Evolutionary conservation across 2,888 invertebrate genomes (phyloP).

Genomic region (Campaea margaritaria): DNA sequence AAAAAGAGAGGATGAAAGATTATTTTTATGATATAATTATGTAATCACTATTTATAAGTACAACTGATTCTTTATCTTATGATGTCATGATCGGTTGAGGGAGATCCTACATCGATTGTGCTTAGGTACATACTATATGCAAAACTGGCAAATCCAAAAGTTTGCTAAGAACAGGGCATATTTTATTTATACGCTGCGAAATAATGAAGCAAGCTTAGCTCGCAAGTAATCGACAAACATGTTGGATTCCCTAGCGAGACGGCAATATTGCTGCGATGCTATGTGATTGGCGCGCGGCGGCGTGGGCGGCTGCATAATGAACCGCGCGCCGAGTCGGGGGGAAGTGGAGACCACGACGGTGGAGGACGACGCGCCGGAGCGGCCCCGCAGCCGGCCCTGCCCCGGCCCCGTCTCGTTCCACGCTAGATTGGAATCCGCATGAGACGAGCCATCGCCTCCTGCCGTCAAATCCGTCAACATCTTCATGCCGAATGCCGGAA

Average conservation of each 20-base stretch:
- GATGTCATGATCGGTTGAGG: too few relatives aligned
- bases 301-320: constrained; percentile 83
- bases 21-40: too few relatives aligned
- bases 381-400: constrained; percentile 44
- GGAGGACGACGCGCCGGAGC: constrained; percentile 2
- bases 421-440: constrained; percentile 71
- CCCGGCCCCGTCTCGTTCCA: constrained; percentile 57
- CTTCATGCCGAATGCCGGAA: constrained; percentile 51
- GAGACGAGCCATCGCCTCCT: constrained; percentile 61
- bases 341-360: constrained; percentile 46
- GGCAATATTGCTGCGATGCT: constrained; percentile 78
- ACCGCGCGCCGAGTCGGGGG: constrained; percentile 56
- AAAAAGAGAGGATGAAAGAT: too few relatives aligned
- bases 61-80: too few relatives aligned
- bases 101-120: too few relatives aligned
- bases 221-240: constrained; percentile 63
- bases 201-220: constrained; percentile 37
- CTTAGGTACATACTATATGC: too few relatives aligned
- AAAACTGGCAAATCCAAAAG: constrained; percentile 13
- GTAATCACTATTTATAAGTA: too few relatives aligned
- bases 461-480: constrained; percentile 66
- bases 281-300: constrained; percentile 81
- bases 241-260: constrained; percentile 73
- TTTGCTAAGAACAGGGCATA: constrained; percentile 8
- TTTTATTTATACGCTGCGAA: constrained; percentile 24